A percentile compares a stretch with the other conserved stretches of the same genome.
Evolutionary conservation across 1,140 invertebrate genomes (phyloP).

Genomic region (Apis dorsata): DNA sequence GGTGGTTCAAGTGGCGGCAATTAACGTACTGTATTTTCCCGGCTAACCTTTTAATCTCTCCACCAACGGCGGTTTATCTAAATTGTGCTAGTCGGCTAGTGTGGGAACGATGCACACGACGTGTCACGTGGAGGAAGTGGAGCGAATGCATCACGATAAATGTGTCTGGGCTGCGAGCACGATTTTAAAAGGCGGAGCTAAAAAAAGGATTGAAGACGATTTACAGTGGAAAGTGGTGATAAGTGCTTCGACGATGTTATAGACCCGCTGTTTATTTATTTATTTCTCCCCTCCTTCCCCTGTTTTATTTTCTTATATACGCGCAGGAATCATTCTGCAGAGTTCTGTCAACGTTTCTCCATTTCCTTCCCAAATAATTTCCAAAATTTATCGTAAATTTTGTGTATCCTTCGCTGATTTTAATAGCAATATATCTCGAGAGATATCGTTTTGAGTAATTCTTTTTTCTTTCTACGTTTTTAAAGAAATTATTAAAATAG

Average conservation of each 20-base stretch:
- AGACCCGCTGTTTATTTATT: neutral
- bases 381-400: too few species aligned
- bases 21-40: constrained; percentile 55
- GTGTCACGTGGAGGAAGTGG: constrained; percentile 44
- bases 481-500: too few species aligned
- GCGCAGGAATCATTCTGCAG: neutral
- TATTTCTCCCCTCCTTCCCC: too few species aligned
- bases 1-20: constrained; percentile 53
- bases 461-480: too few species aligned
- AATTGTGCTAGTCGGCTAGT: constrained; percentile 43
- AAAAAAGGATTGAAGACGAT: constrained; percentile 51
- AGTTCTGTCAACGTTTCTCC: neutral
- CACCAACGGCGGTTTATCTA: constrained; percentile 43
- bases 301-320: neutral
- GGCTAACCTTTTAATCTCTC: constrained; percentile 57
- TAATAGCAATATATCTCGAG: too few species aligned
- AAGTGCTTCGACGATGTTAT: constrained; percentile 14
- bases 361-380: neutral
- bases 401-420: too few species aligned
- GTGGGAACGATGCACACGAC: constrained; percentile 46
- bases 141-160: constrained; percentile 49
- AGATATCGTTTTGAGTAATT: too few species aligned
- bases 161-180: constrained; percentile 36
- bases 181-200: constrained; percentile 39
- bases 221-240: constrained; percentile 36